Percentiles rank a stretch among this genome's conserved stretches.
Conservation (phyloP, 2,888 invertebrate genomes). For the Agrotis puta region DNA sequence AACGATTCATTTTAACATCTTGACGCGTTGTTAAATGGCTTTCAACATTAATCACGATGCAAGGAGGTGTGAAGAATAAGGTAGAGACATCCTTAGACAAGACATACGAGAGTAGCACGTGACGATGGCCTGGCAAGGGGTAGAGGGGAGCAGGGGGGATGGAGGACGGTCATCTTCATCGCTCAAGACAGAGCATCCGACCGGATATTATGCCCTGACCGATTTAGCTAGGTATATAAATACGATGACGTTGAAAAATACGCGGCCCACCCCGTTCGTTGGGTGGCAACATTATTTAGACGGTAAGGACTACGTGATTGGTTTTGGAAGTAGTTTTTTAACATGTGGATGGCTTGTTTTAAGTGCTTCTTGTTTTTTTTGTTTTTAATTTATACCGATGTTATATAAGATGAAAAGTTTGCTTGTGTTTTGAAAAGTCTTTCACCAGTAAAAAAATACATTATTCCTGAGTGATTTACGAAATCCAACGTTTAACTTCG, state of each 20-base stretch:
- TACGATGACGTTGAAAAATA: constrained; percentile 61
- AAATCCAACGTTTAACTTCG: no score
- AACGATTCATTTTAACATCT: constrained; percentile 50
- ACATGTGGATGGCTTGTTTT: not conserved
- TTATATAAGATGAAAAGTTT: no score
- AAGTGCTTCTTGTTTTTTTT: no score
- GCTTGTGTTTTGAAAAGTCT: no score
- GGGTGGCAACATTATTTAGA: constrained; percentile 35
- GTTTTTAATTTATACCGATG: not conserved
- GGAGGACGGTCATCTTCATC: constrained; percentile 73
- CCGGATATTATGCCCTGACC: constrained; percentile 67
- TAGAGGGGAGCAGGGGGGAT: constrained; percentile 63
- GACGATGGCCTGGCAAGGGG: constrained; percentile 59
- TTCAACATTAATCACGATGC: constrained; percentile 63
- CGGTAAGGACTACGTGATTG: constrained; percentile 38
- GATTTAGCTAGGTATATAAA: constrained; percentile 60
- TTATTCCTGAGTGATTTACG: no score
- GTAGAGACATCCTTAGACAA: constrained; percentile 60
- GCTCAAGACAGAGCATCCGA: constrained; percentile 72
- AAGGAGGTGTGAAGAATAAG: constrained; percentile 65
- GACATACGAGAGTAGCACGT: constrained; percentile 67
- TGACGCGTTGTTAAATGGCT: constrained; percentile 56
- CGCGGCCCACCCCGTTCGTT: constrained; percentile 28
- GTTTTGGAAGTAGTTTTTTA: constrained; percentile 22
- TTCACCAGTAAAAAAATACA: no score